Evolutionary conservation across 1,140 invertebrate species (phyloP), one percentile per base, ranked within the genome.

Genomic region (Zophobas morio): DNA sequence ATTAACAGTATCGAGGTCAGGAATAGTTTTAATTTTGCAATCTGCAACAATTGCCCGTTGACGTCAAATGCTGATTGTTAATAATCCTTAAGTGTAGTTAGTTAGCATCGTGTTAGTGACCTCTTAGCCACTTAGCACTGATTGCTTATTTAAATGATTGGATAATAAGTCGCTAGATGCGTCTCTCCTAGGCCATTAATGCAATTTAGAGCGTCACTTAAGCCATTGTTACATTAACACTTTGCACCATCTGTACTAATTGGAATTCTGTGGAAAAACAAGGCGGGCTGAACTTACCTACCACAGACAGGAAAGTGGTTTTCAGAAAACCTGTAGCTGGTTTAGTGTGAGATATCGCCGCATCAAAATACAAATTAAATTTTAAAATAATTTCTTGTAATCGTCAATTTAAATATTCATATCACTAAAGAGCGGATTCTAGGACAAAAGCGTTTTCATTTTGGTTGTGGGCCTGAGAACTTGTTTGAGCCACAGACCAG

Each of bases 111-210:
- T 79, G 80, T 78, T 79, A 81, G 80, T 79, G 80, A 81, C 78
- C 78, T 80, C 77, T 79, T 78, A 78, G 53, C 74, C 80, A 78
- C 73, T 78, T 78, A 81, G 75, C 80, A 81, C 80, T 81, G 80
- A 81, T 81, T 81, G 76, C 70, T 81, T 74, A 79, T 81, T 81
- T 78, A 76, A 78, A 81, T 79, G 76, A 81, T 80, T 80, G 76
- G 76, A 80, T 80, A 79, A 74, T 74, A 74, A 74, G 40, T 57
- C 46, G n/a, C 8, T 20, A 74, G 36, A 56, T 74, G 72, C 54
- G 56, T n/a, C 72, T 74, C 70, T 72, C 70, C 51, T 72, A 72
- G 42, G 3, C 51, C 70, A 72, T 72, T 72, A 72, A 72, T 73
- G 71, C 39, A 73, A 73, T 73, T 73, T 73, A 73, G 71, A 73